Evolutionary conservation across 2,113 vertebrate genomes (phyloP), one percentile per base, ranked within the genome.

Genomic region (Pteruthius melanotis): DNA sequence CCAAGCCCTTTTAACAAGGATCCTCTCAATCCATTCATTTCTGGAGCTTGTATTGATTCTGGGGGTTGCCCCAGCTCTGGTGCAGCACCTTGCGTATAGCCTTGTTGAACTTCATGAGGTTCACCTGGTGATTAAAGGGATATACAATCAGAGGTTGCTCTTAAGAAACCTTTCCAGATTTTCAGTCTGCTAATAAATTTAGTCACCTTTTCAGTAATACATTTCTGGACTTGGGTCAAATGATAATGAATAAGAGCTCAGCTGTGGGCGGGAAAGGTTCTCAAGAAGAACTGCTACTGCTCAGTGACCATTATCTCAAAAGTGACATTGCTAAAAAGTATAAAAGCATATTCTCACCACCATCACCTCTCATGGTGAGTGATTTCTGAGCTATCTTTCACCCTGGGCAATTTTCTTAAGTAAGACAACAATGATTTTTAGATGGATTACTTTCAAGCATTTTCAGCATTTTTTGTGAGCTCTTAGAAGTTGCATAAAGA

Each of bases 11-110:
- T 22, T 50, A 33, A 42, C 13, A 64, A 35, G 13, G 8, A 28
- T 39, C 9, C 6, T 71, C 26, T 37, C 21, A 42, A 37, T 23
- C 17, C 5, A 19, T 27, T 56, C 3, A 37, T 31, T 42, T 3
- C 12, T 5, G 3, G 26, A 64, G 13, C 6, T 54, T 70, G 21
- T 22, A 15, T 31, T 31, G 20, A 27, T 59, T 53, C 9, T 4
- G 1, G 13, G 11, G 3, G 1, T 33, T 71, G 11, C 31, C 18
- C 4, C 6, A 13, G 8, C 6, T 30, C 11, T 33, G 21, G 35
- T 31, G 23, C 22, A 69, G 4, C 13, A 75, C 12, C 37, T 47
- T 42, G 30, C 4, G 24, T 7, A 7, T 52, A 13, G 6, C 4
- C 28, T 40, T 68, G 9, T 52, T 82, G 21, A 64, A 68, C 9